Base-by-base conservation (phyloP, 2,797 vertebrate genomes). In the Chromobotia macracanthus region DNA sequence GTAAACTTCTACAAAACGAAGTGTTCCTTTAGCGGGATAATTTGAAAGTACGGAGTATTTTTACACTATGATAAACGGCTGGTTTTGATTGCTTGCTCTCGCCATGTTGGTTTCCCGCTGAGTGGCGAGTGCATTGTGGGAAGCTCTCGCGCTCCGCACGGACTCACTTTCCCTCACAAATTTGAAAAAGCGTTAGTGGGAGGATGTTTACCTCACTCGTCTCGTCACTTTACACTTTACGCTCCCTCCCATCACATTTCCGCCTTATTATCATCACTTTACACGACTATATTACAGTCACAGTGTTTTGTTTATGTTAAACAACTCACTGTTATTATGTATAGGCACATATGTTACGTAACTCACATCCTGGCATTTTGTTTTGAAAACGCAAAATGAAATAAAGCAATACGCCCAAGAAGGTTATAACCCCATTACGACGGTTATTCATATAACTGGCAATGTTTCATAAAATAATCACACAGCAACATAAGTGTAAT, bases 41-140 rank as follows among this genome's bases (percentile, higher is more conserved):
- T 53, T 81, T 46, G 44, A 77, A 79, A 64, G 63, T 72, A 2
- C 69, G 35, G 81, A 13, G 70, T 41, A 18, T 78, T 82, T 90
- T 91, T 91, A 91, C 90, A 91, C 93, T 91, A 92, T 94, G 91
- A 94, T 91, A 91, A 92, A 92, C 94, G 91, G 87, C 53, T 93
- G 90, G 85, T 91, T 94, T 94, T 91, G 91, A 61, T 91, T 87
- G 67, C 86, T 89, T 85, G 91, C 92, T 88, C 94, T 95, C 97
- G 97, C 97, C 97, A 98, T 98, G 97, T 98, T 98, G 94, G 94
- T 98, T 98, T 98, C 96, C 97, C 97, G 97, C 97, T 97, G 96
- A 94, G 94, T 91, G 84, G 87, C 90, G 91, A 89, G 87, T 96
- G 96, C 96, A 98, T 97, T 96, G 78, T 98, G 96, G 97, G 97